Evolutionary conservation across 2,113 vertebrate genomes (phyloP).

Genomic region (Monopterus albus): DNA sequence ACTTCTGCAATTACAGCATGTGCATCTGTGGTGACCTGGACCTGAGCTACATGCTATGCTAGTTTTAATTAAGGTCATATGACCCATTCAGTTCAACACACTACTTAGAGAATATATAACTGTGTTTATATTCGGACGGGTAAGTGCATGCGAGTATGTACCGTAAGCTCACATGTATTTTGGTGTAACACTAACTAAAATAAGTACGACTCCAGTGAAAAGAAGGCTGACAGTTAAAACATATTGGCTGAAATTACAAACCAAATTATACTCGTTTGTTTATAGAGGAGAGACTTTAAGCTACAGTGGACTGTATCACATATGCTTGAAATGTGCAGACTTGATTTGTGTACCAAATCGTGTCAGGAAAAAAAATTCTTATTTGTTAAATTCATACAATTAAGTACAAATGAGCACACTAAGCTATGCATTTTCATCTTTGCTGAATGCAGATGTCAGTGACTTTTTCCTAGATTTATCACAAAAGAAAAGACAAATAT

Average conservation of each 20-base stretch:
- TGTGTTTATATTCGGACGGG: too few species aligned
- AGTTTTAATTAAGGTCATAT: background rate
- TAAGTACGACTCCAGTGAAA: constrained; percentile 9
- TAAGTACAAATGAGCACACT: background rate
- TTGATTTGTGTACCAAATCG: constrained; percentile 2
- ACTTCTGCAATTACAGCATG: constrained; percentile 5
- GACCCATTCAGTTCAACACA: constrained; percentile 7
- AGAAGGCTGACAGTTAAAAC: constrained; percentile 14
- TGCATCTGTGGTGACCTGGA: constrained; percentile 3
- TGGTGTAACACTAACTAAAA: background rate
- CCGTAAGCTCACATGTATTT: too few species aligned
- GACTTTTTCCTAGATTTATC: background rate
- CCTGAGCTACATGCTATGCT: constrained; percentile 14
- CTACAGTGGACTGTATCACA: constrained; percentile 34
- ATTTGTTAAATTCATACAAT: constrained; percentile 3
- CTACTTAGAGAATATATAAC: background rate
- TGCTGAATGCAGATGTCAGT: too few species aligned
- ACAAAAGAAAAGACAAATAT: too few species aligned
- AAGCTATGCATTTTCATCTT: background rate
- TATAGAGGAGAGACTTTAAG: constrained; percentile 16
- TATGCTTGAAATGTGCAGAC: constrained; percentile 4
- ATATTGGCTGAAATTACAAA: constrained; percentile 32
- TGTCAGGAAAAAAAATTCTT: constrained; percentile 13
- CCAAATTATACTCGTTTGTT: constrained; percentile 18
- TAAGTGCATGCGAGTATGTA: too few species aligned